Evolutionary conservation across 2,888 invertebrate species (phyloP).

Genomic region (Trichogramma dendrolimi): DNA sequence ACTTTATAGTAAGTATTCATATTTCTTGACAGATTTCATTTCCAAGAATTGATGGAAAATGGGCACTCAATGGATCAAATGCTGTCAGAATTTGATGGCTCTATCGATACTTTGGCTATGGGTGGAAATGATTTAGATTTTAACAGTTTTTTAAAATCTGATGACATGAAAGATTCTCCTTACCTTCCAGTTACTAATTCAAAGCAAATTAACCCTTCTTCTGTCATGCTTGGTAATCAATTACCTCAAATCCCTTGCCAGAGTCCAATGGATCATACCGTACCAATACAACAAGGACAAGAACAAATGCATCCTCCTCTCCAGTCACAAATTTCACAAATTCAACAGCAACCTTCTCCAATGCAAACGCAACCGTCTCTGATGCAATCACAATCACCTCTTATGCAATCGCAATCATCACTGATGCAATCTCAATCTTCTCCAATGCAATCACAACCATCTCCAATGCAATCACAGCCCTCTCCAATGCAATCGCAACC

Average conservation of each 20-base stretch:
- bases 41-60: constrained; percentile 63
- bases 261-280: constrained; percentile 10
- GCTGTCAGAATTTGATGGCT: constrained; percentile 54
- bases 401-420: too few relatives aligned
- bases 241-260: constrained; percentile 16
- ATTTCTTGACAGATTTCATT: constrained; percentile 61
- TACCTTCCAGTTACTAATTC: too few relatives aligned
- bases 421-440: too few relatives aligned
- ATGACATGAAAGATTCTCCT: too few relatives aligned
- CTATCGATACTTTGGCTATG: constrained; percentile 47
- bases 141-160: constrained; percentile 49
- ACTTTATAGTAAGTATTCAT: constrained; percentile 51
- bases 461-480: too few relatives aligned
- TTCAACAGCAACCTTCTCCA: constrained; percentile 11
- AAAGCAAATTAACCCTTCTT: background rate
- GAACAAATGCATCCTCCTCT: constrained; percentile 21
- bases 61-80: constrained; percentile 56
- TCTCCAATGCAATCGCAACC: too few relatives aligned
- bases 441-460: too few relatives aligned
- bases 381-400: background rate
- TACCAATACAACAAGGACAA: constrained; percentile 11
- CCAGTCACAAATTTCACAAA: background rate
- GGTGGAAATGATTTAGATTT: constrained; percentile 49
- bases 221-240: constrained; percentile 13
- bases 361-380: background rate